phyloP scores from a whole-genome alignment of 2,888 invertebrate genomes.

The Cosmia pyralina region DNA sequence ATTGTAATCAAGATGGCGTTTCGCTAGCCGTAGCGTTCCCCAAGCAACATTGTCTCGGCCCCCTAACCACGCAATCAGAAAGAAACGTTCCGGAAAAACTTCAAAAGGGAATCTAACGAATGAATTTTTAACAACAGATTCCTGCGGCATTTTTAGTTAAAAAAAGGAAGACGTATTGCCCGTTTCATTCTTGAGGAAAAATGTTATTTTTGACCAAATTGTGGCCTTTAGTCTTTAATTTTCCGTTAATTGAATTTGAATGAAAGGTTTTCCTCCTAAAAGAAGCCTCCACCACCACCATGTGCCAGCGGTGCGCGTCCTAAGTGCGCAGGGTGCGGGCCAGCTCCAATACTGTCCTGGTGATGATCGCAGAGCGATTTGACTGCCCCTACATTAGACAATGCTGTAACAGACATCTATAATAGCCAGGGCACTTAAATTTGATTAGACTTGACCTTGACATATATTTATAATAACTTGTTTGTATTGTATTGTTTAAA shows the following conservation, averaged over 20 bases:
- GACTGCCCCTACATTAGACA: too few relatives aligned
- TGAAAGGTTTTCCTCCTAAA: conserved; percentile 13
- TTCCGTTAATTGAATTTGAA: conserved; percentile 46
- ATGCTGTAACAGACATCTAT: too few relatives aligned
- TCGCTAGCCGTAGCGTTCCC: conserved; percentile 9
- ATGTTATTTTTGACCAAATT: conserved; percentile 24
- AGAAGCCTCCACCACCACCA: too few relatives aligned
- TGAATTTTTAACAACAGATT: conserved; percentile 18
- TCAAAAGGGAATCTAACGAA: conserved; percentile 12
- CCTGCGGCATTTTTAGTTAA: not conserved
- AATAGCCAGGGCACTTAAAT: too few relatives aligned
- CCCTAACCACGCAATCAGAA: conserved; percentile 17
- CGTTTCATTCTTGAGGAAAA: conserved; percentile 11
- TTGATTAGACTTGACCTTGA: too few relatives aligned
- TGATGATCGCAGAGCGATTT: too few relatives aligned
- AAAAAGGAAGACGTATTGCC: conserved; percentile 10
- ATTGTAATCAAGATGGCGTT: not conserved
- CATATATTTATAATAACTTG: too few relatives aligned
- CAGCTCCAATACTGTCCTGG: too few relatives aligned
- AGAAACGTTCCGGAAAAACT: not conserved
- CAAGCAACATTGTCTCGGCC: not conserved
- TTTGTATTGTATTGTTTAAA: too few relatives aligned
- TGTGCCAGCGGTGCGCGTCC: too few relatives aligned
- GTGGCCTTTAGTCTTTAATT: conserved; percentile 37
- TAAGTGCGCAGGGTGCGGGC: too few relatives aligned